Evolutionary conservation across 1,140 invertebrate genomes (phyloP).

Genomic region (Polypedilum vanderplanki): DNA sequence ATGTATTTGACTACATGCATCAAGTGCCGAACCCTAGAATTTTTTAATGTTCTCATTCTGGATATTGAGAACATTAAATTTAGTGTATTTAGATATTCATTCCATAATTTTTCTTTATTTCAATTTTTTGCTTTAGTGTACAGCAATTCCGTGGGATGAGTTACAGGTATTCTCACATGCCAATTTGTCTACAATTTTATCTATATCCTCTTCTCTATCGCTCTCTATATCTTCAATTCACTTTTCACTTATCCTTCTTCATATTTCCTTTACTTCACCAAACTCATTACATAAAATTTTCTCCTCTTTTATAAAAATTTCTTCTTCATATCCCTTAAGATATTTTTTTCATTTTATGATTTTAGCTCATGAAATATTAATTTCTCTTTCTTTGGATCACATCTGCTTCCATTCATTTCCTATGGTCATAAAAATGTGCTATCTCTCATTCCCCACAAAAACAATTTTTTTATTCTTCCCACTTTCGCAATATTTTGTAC

Average conservation of each 20-base stretch:
- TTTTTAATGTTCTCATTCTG: no score
- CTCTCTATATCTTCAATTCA: neutral
- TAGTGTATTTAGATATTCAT: neutral
- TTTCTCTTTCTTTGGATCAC: constrained; percentile 22
- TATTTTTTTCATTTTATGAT: constrained; percentile 21
- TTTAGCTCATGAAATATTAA: constrained; percentile 24
- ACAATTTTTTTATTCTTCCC: neutral
- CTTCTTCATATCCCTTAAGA: neutral
- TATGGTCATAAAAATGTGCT: constrained; percentile 10
- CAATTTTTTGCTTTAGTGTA: constrained; percentile 46
- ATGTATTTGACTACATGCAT: no score
- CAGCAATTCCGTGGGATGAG: constrained; percentile 85
- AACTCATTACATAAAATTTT: neutral
- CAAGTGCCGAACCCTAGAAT: no score
- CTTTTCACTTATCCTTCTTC: neutral
- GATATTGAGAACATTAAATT: no score
- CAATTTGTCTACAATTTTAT: constrained; percentile 29
- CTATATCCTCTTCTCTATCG: constrained; percentile 29
- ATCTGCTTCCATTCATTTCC: constrained; percentile 27
- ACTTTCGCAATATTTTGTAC: neutral
- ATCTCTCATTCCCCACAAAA: neutral
- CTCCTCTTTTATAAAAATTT: neutral
- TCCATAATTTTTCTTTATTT: neutral
- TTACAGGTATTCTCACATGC: constrained; percentile 66
- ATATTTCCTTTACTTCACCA: neutral